Evolutionary conservation across 2,888 invertebrate genomes (phyloP), one percentile per base, ranked within the genome.

Genomic region (Acanthosoma haemorrhoidale): DNA sequence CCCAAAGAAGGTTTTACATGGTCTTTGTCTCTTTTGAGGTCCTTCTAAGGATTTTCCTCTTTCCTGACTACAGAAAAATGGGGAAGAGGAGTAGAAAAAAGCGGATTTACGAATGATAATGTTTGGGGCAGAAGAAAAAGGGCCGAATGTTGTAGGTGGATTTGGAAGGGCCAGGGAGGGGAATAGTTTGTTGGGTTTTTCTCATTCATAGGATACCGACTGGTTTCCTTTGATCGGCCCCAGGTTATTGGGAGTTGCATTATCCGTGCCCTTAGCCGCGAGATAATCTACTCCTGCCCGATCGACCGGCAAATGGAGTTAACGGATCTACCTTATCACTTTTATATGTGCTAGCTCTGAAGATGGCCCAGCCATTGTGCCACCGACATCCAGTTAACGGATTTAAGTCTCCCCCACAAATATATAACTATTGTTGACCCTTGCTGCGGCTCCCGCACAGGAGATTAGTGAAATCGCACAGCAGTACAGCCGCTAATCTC

Each of bases 251-350:
- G n/a, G n/a, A n/a, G n/a, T n/a, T n/a, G n/a, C n/a, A 51, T 51
- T 51, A 51, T 51, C 18, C 51, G 51, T 51, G 25, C 51, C 51
- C 51, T 51, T 25, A 51, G 29, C 60, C 16, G 60, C 36, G 60
- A 60, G 60, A 32, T 36, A 60, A 32, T 60, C 60, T 29, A 29
- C 21, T 36, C 32, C 60, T 60, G 60, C 21, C 36, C 64, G 39
- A 64, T 64, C 64, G 64, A 29, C 39, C 43, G 64, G 38, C 38
- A 64, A 64, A 64, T 64, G 39, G 64, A 64, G 64, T 64, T 64
- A 64, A 39, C 25, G 64, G 64, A 64, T 64, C 38, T 41, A 25
- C 64, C 39, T 64, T 64, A 25, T 64, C 58, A 58, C 58, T 58
- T 58, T 58, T 58, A 58, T 16, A 58, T 58, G 4, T 5, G 41